phyloP scores from a whole-genome alignment of 2,888 invertebrate genomes.

The Cenopis cana region DNA sequence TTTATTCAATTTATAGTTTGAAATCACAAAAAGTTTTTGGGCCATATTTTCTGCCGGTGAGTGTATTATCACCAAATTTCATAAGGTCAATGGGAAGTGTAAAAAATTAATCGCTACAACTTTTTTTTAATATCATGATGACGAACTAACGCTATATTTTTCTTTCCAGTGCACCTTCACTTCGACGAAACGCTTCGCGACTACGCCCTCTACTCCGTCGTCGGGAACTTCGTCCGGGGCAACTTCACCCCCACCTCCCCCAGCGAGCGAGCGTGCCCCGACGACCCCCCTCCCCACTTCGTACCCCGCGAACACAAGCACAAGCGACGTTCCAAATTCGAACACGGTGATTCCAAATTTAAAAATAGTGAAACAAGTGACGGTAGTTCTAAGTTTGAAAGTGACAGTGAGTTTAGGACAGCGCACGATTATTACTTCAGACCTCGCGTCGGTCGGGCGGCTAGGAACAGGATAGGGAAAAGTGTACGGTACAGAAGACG shows the following conservation, averaged over 20 bases:
- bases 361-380: constrained; percentile 9
- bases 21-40: no score
- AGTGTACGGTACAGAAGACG: constrained; percentile 62
- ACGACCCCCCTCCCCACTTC: constrained; percentile 70
- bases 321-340: constrained; percentile 51
- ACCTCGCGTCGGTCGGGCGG: constrained; percentile 68
- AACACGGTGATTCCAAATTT: constrained; percentile 17
- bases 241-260: constrained; percentile 77
- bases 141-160: neutral
- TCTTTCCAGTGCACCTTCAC: constrained; percentile 75
- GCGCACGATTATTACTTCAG: constrained; percentile 68
- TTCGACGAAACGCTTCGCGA: constrained; percentile 69
- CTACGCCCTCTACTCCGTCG: constrained; percentile 74
- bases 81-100: no score
- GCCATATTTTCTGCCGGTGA: no score
- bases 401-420: constrained; percentile 45
- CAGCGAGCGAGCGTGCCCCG: constrained; percentile 69
- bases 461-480: constrained; percentile 54
- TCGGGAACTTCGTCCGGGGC: constrained; percentile 70
- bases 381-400: constrained; percentile 3
- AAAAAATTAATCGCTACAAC: no score
- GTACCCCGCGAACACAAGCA: constrained; percentile 68
- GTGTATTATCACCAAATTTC: no score
- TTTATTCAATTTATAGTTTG: no score
- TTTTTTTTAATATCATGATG: neutral